Evolutionary conservation across 2,113 vertebrate species (phyloP), one percentile per base, ranked within the genome.

Genomic region (Lynx canadensis): DNA sequence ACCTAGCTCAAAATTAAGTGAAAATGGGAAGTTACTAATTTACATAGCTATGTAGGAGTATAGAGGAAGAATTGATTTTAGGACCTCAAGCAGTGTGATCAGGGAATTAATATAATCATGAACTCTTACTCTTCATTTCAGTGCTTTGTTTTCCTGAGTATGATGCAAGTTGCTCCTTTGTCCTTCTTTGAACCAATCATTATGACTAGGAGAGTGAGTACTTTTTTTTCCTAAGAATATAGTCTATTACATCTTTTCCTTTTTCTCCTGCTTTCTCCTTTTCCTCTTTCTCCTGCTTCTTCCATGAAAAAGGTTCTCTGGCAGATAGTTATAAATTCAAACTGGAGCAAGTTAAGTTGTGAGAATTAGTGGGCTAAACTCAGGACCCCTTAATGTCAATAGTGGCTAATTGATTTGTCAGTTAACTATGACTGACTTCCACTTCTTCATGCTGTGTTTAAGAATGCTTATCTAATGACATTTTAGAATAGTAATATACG

Each of bases 241-340:
- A 76, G 7, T 92, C 92, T 73, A 65, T 92, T 89, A 10, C 45
- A 74, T 80, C 50, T 95, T 85, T 92, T 91, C 25, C 9, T 92
- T 3, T 94, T 96, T 69, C 38, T 97, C 10, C 5, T 97, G 14
- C 13, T 76, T 96, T 45, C 4, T 5, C 6, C 27, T 9, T 85
- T 92, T 91, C 25, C 9, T 92, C 4, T 94, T 96, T 69, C 38
- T 97, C 13, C 5, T 97, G 14, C 13, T 76, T 96, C 65, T 91
- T 45, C 16, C 25, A 38, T 89, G 65, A 80, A 95, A 87, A 79
- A 74, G 10, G 31, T 83, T 14, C 29, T 87, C 16, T 91, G 80
- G 21, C 52, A 92, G 73, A 36, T 73, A 91, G 57, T 76, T 96
- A 81, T 82, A 82, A 94, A 71, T 93, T 94, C 27, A 21, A 83